Conservation (phyloP, 2,888 invertebrate species). For the Prosapia bicincta region DNA sequence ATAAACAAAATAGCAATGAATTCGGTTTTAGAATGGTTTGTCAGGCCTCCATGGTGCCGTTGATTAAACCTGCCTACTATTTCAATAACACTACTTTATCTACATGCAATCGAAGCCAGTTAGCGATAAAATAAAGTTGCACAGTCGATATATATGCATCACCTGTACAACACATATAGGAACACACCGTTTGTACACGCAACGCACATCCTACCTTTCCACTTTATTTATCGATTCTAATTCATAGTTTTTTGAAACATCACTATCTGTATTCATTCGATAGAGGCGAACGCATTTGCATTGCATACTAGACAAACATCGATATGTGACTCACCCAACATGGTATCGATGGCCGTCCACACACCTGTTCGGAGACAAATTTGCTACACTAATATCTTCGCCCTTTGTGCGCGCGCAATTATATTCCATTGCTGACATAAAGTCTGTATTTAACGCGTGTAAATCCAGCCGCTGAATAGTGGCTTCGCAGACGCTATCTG, state of each 20-base stretch:
- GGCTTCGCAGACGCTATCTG: background rate
- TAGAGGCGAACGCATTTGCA: background rate
- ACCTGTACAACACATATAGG: background rate
- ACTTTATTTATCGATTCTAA: background rate
- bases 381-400: background rate
- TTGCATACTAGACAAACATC: background rate
- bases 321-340: background rate
- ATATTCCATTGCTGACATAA: background rate
- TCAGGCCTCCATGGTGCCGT: too few relatives aligned
- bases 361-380: background rate
- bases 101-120: too few relatives aligned
- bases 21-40: too few relatives aligned
- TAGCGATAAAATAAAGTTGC: too few relatives aligned
- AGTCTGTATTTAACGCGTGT: background rate
- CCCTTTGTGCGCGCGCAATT: background rate
- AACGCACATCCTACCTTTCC: background rate
- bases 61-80: too few relatives aligned
- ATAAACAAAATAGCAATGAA: too few relatives aligned
- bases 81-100: too few relatives aligned
- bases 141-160: background rate
- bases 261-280: background rate
- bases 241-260: background rate
- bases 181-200: background rate
- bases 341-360: background rate
- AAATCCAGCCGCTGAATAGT: background rate